A percentile compares a stretch with the other conserved stretches of the same genome.
These are phyloP conservation scores for Rhodophaea formosa DNA, from an alignment of 2,888 invertebrate genomes.

Conservation along the genomic window DNA sequence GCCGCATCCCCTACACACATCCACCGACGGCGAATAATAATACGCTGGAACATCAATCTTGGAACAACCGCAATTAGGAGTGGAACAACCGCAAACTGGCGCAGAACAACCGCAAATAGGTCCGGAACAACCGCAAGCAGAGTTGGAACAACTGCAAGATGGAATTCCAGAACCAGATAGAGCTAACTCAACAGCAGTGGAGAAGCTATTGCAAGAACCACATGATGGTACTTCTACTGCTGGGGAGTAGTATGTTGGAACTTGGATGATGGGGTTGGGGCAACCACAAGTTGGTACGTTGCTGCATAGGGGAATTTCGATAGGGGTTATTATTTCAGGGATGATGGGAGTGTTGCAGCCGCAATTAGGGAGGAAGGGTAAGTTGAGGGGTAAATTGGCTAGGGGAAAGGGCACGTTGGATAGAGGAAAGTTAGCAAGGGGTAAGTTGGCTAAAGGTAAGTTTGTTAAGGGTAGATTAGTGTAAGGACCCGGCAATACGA, in stretches of 20 bases:
- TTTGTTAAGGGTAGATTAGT: neutral
- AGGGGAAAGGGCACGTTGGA: neutral
- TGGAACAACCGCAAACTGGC: conserved; percentile 5
- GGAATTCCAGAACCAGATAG: conserved; percentile 26
- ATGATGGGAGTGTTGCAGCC: conserved; percentile 7
- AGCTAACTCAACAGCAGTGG: conserved; percentile 15
- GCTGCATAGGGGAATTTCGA: conserved; percentile 31
- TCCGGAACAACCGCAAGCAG: conserved; percentile 7
- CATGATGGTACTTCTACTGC: conserved; percentile 17
- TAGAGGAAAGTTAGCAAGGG: neutral
- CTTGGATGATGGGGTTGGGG: conserved; percentile 12
- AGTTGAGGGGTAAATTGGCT: neutral
- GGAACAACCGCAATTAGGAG: conserved; percentile 17
- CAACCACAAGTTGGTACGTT: conserved; percentile 23
- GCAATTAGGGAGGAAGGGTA: neutral
- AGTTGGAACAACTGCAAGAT: conserved; percentile 25
- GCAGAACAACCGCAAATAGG: conserved; percentile 11
- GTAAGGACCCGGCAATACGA: neutral
- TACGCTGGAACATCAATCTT: conserved; percentile 21
- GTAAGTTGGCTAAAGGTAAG: neutral
- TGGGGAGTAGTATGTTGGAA: conserved; percentile 17
- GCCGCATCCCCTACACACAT: conserved; percentile 15
- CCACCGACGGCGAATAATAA: conserved; percentile 14
- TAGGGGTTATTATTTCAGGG: conserved; percentile 26
- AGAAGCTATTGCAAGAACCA: conserved; percentile 14